These are phyloP conservation scores for Drosophila anomalata DNA, from an alignment of 2,888 invertebrate species.

Conservation along the genomic window DNA sequence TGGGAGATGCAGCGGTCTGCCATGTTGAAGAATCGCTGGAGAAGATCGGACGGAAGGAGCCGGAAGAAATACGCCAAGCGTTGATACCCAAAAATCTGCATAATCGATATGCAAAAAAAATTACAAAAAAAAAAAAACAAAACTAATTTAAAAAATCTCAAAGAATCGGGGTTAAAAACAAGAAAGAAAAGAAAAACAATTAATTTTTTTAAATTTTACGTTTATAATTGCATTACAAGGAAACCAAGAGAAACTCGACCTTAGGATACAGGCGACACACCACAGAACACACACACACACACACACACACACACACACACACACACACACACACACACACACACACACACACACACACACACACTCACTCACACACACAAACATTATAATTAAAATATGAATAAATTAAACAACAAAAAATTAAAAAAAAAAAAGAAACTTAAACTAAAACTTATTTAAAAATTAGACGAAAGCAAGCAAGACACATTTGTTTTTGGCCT, in stretches of 20 bases:
- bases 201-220: conserved; percentile 26
- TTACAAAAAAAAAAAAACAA: conserved; percentile 6
- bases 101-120: conserved; percentile 38
- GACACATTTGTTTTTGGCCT: conserved; percentile 63
- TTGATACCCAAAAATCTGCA: conserved; percentile 54
- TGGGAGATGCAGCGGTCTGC: conserved; percentile 14
- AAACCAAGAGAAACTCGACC: conserved; percentile 16
- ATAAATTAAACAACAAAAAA: conserved; percentile 19
- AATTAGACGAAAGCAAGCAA: conserved; percentile 25
- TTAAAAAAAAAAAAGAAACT: background rate
- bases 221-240: conserved; percentile 34
- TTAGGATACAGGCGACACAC: conserved; percentile 22
- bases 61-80: conserved; percentile 54
- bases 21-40: conserved; percentile 24
- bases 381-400: conserved; percentile 15
- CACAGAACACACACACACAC: conserved; percentile 9
- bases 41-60: conserved; percentile 3
- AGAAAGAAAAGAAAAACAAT: conserved; percentile 19
- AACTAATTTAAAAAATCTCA: conserved; percentile 2
- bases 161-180: conserved; percentile 19
- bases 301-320: conserved; percentile 14
- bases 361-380: conserved; percentile 15
- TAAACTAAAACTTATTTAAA: conserved; percentile 2
- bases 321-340: conserved; percentile 12
- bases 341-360: conserved; percentile 17